These are phyloP conservation scores for Mamestra configurata DNA, from an alignment of 1,140 invertebrate genomes.

Conservation along the genomic window DNA sequence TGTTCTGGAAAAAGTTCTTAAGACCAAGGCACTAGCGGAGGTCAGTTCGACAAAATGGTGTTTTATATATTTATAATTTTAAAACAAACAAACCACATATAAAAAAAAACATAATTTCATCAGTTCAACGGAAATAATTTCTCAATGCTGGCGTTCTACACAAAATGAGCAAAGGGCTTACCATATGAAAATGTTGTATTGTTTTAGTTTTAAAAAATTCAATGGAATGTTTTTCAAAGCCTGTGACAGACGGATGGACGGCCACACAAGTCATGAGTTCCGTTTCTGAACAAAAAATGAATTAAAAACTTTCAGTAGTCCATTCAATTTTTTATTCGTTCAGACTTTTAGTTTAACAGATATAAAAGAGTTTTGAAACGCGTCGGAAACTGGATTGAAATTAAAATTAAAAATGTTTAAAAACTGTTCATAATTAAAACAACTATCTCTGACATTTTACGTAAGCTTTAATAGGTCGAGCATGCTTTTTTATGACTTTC, in stretches of 20 bases:
- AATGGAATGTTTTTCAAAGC: slow-evolving; percentile 27
- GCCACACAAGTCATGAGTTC: slow-evolving; percentile 33
- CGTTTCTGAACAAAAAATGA: slow-evolving; percentile 26
- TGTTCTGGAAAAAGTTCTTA: slow-evolving; percentile 15
- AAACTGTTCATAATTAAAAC: slow-evolving; percentile 2
- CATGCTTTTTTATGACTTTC: too few species aligned
- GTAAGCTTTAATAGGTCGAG: slow-evolving; percentile 5
- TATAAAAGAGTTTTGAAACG: slow-evolving; percentile 40
- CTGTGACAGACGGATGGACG: slow-evolving; percentile 40
- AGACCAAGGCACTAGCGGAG: background rate
- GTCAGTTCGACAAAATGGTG: slow-evolving; percentile 1
- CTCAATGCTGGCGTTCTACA: background rate
- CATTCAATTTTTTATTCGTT: slow-evolving; percentile 12
- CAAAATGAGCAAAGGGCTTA: background rate
- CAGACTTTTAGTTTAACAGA: slow-evolving; percentile 31
- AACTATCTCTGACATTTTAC: background rate
- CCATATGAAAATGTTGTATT: background rate
- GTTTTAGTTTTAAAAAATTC: background rate
- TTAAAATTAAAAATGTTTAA: background rate
- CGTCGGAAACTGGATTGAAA: slow-evolving; percentile 14
- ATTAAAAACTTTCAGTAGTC: slow-evolving; percentile 33
- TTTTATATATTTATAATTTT: background rate
- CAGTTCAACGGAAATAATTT: background rate
- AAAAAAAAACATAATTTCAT: too few species aligned
- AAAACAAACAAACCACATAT: too few species aligned